A percentile compares a stretch with the other conserved stretches of the same genome.
Evolutionary conservation across 2,113 vertebrate species (phyloP).

Genomic region (Siphamia tubifer): DNA sequence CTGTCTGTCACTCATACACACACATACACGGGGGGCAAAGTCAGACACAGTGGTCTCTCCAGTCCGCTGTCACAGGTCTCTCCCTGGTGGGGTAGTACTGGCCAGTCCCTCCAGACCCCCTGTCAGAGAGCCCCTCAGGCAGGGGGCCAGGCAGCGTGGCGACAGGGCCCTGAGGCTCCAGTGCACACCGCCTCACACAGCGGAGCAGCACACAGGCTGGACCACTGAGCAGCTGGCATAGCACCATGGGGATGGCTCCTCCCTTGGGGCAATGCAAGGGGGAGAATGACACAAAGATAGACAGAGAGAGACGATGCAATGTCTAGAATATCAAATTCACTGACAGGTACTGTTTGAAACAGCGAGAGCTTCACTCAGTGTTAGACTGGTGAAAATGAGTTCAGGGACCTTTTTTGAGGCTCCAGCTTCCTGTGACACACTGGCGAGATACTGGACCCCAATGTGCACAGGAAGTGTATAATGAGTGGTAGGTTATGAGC

Average conservation of each 20-base stretch:
- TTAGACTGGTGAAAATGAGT: constrained; percentile 48
- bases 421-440: background rate
- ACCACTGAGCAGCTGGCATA: constrained; percentile 77
- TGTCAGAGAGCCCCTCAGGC: constrained; percentile 68
- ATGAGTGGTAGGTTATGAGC: constrained; percentile 46
- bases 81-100: constrained; percentile 53
- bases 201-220: constrained; percentile 60
- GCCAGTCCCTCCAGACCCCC: constrained; percentile 71
- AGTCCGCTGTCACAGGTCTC: constrained; percentile 60
- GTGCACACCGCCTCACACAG: constrained; percentile 66
- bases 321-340: constrained; percentile 65
- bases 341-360: constrained; percentile 67
- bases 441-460: constrained; percentile 22
- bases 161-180: constrained; percentile 71
- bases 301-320: constrained; percentile 54
- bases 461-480: constrained; percentile 55
- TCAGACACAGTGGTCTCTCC: constrained; percentile 47
- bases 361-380: constrained; percentile 31
- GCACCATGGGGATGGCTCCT: constrained; percentile 59
- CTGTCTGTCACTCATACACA: constrained; percentile 36
- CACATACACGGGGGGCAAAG: constrained; percentile 43
- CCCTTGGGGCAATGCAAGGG: constrained; percentile 59
- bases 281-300: constrained; percentile 70
- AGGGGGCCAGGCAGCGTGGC: constrained; percentile 62
- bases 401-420: constrained; percentile 32